Evolutionary conservation across 2,113 vertebrate species (phyloP).

Genomic region (Vidua chalybeata): DNA sequence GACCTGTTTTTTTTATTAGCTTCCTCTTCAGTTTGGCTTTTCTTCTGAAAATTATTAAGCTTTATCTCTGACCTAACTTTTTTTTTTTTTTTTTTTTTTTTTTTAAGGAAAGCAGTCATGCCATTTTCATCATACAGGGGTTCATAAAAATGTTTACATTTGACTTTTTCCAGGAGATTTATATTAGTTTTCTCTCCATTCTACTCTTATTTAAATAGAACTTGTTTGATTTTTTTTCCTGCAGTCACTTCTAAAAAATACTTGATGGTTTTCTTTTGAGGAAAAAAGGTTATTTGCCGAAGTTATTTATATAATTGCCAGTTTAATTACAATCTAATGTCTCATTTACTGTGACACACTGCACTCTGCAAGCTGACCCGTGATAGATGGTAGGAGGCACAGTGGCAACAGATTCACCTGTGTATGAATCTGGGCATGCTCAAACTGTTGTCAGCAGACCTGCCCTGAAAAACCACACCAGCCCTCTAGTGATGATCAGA

Average conservation of each 20-base stretch:
- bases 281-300: conserved; percentile 17
- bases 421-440: neutral
- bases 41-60: neutral
- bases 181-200: neutral
- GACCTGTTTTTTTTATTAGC: neutral
- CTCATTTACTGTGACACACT: neutral
- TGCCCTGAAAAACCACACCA: neutral
- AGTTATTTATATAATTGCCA: conserved; percentile 40
- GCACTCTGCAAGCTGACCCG: neutral
- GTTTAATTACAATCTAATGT: conserved; percentile 37
- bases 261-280: neutral
- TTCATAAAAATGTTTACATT: neutral
- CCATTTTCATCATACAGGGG: neutral
- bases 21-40: neutral
- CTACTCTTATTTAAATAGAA: neutral
- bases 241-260: neutral
- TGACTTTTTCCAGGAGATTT: neutral
- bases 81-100: neutral
- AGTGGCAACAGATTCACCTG: neutral
- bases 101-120: neutral
- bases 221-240: neutral
- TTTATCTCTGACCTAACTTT: neutral
- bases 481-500: neutral
- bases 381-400: neutral
- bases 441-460: neutral